Evolutionary conservation across 35 echinoderm and acorn worm genomes (phyloP).

Genomic region (Ophioderma brevispina): DNA sequence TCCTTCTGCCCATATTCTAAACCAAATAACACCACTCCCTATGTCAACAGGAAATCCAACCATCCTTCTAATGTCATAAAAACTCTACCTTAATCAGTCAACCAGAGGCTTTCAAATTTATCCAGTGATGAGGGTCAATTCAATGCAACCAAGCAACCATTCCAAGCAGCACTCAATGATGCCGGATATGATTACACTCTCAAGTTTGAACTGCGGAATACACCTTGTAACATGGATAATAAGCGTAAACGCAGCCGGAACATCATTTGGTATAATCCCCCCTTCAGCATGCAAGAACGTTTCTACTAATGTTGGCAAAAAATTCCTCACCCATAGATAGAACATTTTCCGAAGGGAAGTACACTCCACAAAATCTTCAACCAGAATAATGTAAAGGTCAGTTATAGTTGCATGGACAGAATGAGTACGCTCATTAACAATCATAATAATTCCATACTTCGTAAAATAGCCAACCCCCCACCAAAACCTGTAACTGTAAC

Average conservation of each 20-base stretch:
- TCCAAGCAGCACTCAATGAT: not conserved
- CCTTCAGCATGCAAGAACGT: conserved; percentile 11
- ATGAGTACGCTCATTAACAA: not conserved
- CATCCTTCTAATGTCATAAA: conserved; percentile 3
- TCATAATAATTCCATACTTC: not conserved
- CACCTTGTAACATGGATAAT: not conserved
- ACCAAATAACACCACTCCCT: not conserved
- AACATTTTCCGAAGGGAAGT: conserved; percentile 20
- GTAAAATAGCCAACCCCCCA: not conserved
- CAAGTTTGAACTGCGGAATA: not conserved
- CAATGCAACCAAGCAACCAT: not conserved
- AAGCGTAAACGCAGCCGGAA: not conserved
- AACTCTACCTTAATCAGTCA: not conserved
- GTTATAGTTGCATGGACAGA: conserved; percentile 17
- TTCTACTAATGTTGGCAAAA: conserved; percentile 44
- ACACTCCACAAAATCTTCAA: conserved; percentile 19
- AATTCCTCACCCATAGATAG: conserved; percentile 41
- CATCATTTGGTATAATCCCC: conserved; percentile 61
- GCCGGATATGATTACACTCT: not conserved
- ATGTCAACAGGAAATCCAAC: conserved; percentile 13
- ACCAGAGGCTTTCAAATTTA: not conserved
- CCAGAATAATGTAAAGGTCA: not conserved
- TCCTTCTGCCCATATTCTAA: not conserved
- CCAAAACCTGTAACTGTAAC: not conserved
- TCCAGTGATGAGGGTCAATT: not conserved